Percentiles rank a stretch among this genome's conserved stretches.
phyloP scores from a whole-genome alignment of 2,113 vertebrate species.

The Coturnix japonica region DNA sequence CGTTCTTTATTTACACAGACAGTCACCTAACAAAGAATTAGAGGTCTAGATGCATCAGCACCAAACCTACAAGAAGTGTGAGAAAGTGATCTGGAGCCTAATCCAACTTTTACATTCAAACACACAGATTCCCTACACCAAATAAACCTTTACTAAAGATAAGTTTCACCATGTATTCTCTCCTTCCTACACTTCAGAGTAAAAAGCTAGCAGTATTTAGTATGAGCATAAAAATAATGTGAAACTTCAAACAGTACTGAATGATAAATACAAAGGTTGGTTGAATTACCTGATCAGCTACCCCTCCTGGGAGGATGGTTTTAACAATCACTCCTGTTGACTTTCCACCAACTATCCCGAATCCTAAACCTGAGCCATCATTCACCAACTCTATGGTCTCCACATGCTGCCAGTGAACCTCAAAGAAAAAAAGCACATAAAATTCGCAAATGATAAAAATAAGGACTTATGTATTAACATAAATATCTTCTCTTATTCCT shows the following conservation, averaged over 20 bases:
- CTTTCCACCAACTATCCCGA: constrained; percentile 95
- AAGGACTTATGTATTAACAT: fast-evolving
- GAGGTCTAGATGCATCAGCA: not conserved
- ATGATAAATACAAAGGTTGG: not conserved
- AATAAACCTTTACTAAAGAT: not conserved
- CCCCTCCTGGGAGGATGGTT: constrained; percentile 93
- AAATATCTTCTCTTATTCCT: not conserved
- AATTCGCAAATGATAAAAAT: not conserved
- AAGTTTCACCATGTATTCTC: not conserved
- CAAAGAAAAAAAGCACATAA: constrained; percentile 53
- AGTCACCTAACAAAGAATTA: no score
- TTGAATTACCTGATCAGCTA: constrained; percentile 89
- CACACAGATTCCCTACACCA: not conserved
- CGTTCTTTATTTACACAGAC: no score
- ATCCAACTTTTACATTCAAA: not conserved
- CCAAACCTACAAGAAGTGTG: not conserved
- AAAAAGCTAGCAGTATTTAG: not conserved
- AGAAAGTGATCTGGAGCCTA: not conserved
- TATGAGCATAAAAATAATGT: not conserved
- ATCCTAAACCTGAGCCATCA: constrained; percentile 93
- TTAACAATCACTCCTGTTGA: constrained; percentile 94
- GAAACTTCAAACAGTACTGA: not conserved
- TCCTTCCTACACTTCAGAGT: not conserved
- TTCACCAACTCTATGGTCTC: constrained; percentile 94
- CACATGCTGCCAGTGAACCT: constrained; percentile 91